phyloP scores from a whole-genome alignment of 2,888 invertebrate species.

The Diadromus collaris region DNA sequence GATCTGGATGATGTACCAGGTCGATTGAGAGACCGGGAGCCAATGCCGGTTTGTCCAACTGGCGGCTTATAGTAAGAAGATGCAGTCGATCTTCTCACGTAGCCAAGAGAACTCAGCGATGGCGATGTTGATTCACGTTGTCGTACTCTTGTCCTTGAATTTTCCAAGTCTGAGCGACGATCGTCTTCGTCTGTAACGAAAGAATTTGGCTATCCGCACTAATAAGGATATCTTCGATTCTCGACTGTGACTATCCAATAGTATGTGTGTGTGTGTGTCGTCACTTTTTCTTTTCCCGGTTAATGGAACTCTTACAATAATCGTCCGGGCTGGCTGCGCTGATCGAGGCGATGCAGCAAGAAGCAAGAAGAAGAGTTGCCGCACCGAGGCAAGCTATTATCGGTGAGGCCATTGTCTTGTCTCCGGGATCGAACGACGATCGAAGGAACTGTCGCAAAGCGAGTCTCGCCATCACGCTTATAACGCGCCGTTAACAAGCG shows the following conservation, averaged over 20 bases:
- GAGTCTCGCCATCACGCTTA: conserved; percentile 62
- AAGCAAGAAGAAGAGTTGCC: conserved; percentile 61
- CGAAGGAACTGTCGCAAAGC: conserved; percentile 64
- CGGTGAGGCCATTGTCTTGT: conserved; percentile 65
- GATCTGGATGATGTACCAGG: conserved; percentile 9
- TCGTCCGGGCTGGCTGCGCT: conserved; percentile 46
- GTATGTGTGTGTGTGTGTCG: conserved; percentile 1
- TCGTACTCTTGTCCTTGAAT: neutral
- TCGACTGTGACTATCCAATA: conserved; percentile 4
- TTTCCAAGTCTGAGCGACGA: neutral
- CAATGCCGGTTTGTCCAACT: neutral
- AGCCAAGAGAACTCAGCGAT: conserved; percentile 12
- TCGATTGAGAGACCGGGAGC: conserved; percentile 22
- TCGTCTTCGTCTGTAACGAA: conserved; percentile 38
- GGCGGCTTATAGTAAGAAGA: neutral
- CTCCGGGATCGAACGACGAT: conserved; percentile 63
- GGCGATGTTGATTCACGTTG: neutral
- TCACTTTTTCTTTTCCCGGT: conserved; percentile 28
- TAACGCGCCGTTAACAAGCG: conserved; percentile 65
- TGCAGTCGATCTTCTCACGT: conserved; percentile 26
- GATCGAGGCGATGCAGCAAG: conserved; percentile 58
- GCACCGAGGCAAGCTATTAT: conserved; percentile 62
- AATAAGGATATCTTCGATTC: conserved; percentile 29
- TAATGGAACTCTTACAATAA: conserved; percentile 59
- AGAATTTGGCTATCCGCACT: conserved; percentile 50